Base-by-base conservation (phyloP, 2,888 invertebrate genomes). In the Galeruca laticollis region DNA sequence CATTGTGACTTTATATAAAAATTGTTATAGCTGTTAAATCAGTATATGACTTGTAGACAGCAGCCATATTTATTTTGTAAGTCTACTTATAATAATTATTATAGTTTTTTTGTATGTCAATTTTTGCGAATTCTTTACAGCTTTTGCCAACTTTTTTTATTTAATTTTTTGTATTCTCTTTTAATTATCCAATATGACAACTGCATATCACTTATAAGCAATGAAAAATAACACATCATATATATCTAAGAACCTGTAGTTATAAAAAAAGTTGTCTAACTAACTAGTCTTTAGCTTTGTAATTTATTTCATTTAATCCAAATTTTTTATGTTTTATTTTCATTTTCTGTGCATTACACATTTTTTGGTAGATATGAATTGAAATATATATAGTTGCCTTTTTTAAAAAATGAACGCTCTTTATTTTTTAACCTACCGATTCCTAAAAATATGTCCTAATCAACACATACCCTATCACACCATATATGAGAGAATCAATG, bases 361-460 rank as follows among this genome's bases (percentile, higher is more conserved):
- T 80, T 82, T 82, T 83, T 81, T 82, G 79, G 79, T 82, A 83
- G 82, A 83, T 82, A 83, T 82, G 82, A 84, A 80, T 76, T 66
- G 59, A 74, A 63, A 57, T 57, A 57, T 47, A 47, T 67, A 81
- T 83, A 83, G 82, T 81, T 82, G 83, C 83, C 82, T 83, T 84
- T 83, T 83, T 82, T 79, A 77, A 66, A 59, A 21, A 64, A 20
- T 11, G n/a, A 49, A 57, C 9, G 26, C 61, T 56, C 59, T 43
- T 65, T 57, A 49, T 65, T 65, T 54, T 49, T 31, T 8, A 1
- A 21, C 20, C 51, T 26, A 33, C n/a, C 20, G 20, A 26, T 40
- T 43, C 18, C 47, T 15, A 9, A 47, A 3, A 37, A 37, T 13
- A n/a, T n/a, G n/a, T 6, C 26, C 26, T 5, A 26, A 26, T 26